Percentiles rank a stretch among this genome's conserved stretches.
Conservation (phyloP, 2,113 vertebrate species). For the Orientallactaga bullata region DNA sequence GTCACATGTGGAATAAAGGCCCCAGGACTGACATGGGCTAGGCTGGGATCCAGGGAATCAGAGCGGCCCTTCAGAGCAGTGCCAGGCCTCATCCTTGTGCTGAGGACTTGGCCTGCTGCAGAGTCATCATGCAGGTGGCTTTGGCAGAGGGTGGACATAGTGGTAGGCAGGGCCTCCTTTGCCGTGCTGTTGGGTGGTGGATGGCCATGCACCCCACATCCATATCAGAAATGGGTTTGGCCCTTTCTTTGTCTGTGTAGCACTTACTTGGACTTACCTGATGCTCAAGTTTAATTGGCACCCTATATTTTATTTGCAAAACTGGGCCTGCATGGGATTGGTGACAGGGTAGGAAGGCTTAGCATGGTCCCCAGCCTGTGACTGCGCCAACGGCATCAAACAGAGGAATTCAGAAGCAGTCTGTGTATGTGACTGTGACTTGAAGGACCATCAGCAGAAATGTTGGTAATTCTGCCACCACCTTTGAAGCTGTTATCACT, state of each 20-base stretch:
- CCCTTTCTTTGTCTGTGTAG: neutral
- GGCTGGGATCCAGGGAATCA: no score
- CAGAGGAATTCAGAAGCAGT: neutral
- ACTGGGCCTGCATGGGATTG: neutral
- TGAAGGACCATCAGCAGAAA: neutral
- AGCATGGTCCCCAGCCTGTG: neutral
- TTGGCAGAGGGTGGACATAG: accelerated
- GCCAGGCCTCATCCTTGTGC: neutral
- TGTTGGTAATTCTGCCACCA: neutral
- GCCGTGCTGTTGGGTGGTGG: neutral
- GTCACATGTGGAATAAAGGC: no score
- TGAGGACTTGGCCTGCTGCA: accelerated
- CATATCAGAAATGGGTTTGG: neutral
- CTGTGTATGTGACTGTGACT: neutral
- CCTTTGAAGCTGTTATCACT: neutral
- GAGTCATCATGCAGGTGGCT: neutral
- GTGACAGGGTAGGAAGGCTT: neutral
- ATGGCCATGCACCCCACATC: neutral
- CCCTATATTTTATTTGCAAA: neutral
- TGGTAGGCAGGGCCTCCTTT: neutral
- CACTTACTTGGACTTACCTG: neutral
- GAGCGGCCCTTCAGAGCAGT: no score
- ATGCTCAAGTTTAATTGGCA: neutral
- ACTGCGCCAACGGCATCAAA: accelerated
- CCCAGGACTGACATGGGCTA: accelerated